Conservation (phyloP, 1,140 invertebrate species). For the Psilanteris sp. region DNA sequence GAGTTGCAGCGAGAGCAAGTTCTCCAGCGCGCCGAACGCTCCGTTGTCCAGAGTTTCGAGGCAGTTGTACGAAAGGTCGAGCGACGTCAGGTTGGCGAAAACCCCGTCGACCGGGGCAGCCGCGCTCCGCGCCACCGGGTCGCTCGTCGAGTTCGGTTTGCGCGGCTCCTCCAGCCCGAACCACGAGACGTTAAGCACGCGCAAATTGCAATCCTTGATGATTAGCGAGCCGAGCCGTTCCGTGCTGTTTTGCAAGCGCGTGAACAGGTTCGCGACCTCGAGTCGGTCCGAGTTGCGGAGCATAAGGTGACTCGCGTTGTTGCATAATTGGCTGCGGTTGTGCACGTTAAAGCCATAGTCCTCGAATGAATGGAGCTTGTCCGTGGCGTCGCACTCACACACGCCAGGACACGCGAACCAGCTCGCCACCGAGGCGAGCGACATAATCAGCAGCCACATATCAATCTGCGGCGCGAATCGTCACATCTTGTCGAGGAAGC, state of each 20-base stretch:
- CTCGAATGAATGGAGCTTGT: slow-evolving; percentile 33
- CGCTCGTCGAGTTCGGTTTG: slow-evolving; percentile 79
- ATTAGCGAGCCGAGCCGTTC: slow-evolving; percentile 59
- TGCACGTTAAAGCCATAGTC: slow-evolving; percentile 55
- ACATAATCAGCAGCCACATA: slow-evolving; percentile 71
- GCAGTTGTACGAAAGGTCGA: slow-evolving; percentile 83
- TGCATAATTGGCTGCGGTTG: slow-evolving; percentile 41
- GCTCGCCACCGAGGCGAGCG: slow-evolving; percentile 75
- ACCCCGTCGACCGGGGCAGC: too few species aligned
- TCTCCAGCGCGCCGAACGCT: slow-evolving; percentile 70
- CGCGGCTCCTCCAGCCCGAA: slow-evolving; percentile 75
- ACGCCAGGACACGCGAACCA: slow-evolving; percentile 70
- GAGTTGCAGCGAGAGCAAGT: slow-evolving; percentile 80
- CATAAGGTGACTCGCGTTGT: slow-evolving; percentile 35
- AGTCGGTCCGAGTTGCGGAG: slow-evolving; percentile 56
- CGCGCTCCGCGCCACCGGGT: slow-evolving; percentile 76
- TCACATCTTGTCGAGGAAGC: slow-evolving; percentile 66
- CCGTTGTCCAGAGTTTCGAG: slow-evolving; percentile 65
- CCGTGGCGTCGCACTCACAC: slow-evolving; percentile 66
- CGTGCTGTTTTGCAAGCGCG: slow-evolving; percentile 60
- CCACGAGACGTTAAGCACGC: slow-evolving; percentile 73
- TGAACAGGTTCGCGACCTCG: slow-evolving; percentile 61
- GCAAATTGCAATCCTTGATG: slow-evolving; percentile 70
- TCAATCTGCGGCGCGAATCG: slow-evolving; percentile 36
- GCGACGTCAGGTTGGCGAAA: slow-evolving; percentile 67